Conservation (phyloP, 2,113 vertebrate species). For the Calyptommatus sinebrachiatus region DNA sequence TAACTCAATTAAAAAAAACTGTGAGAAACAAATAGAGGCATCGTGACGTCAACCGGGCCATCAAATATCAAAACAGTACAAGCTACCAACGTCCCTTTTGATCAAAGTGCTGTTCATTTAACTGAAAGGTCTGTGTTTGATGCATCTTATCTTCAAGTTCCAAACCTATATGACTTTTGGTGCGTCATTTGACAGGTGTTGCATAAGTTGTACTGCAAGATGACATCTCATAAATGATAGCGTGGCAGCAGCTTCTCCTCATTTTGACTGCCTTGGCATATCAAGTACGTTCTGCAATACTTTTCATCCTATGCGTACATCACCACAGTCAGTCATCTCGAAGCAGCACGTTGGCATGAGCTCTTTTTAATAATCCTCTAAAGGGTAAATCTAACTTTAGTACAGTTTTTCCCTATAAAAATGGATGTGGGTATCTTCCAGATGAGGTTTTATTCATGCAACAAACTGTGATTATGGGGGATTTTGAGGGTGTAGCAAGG, state of each 20-base stretch:
- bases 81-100: not conserved
- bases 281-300: conserved; percentile 56
- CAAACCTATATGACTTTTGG: conserved; percentile 55
- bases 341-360: conserved; percentile 32
- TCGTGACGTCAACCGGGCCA: no score
- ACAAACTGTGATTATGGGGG: no score
- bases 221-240: conserved; percentile 55
- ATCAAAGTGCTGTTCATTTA: not conserved
- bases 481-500: no score
- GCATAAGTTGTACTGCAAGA: conserved; percentile 49
- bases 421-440: no score
- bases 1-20: no score
- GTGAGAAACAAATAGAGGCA: no score
- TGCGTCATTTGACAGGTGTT: conserved; percentile 54
- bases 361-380: conserved; percentile 31
- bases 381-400: conserved; percentile 6
- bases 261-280: conserved; percentile 57
- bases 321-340: conserved; percentile 53
- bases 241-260: conserved; percentile 51
- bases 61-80: not conserved
- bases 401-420: conserved; percentile 12
- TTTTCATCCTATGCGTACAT: conserved; percentile 45
- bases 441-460: no score
- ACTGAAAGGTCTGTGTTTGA: not conserved
- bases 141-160: conserved; percentile 40